Conservation (phyloP, 1,140 invertebrate genomes). For the Leptinotarsa defecta region DNA sequence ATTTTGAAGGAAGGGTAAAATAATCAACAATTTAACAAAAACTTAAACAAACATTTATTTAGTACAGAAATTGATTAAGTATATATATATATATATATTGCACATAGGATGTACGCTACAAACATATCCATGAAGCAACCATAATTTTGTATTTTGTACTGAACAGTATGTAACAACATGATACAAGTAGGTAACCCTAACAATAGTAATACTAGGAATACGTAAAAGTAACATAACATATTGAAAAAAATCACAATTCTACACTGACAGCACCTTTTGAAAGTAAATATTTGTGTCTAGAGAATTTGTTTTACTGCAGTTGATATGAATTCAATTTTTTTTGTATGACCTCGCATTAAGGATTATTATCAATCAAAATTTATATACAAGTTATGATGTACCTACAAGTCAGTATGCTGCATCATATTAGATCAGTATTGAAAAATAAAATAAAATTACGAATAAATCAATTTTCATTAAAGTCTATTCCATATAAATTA, state of each 20-base stretch:
- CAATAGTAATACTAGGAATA: constrained; percentile 45
- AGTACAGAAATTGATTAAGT: constrained; percentile 41
- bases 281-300: not conserved
- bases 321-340: constrained; percentile 16
- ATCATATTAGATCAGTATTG: constrained; percentile 15
- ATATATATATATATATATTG: constrained; percentile 51
- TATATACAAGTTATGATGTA: constrained; percentile 39
- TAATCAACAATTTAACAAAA: constrained; percentile 24
- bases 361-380: constrained; percentile 26
- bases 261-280: constrained; percentile 51
- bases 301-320: constrained; percentile 34
- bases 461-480: not conserved
- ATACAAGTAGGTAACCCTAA: constrained; percentile 44
- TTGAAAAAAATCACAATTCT: constrained; percentile 52
- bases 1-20: too few species aligned
- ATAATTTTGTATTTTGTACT: constrained; percentile 51
- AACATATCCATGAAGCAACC: constrained; percentile 48
- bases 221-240: constrained; percentile 50
- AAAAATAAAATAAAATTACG: constrained; percentile 2
- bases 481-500: constrained; percentile 10
- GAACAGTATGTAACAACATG: constrained; percentile 50
- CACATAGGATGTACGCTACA: constrained; percentile 49
- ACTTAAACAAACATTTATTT: constrained; percentile 36
- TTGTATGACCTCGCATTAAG: not conserved
- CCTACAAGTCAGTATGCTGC: constrained; percentile 38